Percentiles rank a stretch among this genome's conserved stretches.
Conservation (phyloP, 2,888 invertebrate genomes). For the Trissolcus japonicus region DNA sequence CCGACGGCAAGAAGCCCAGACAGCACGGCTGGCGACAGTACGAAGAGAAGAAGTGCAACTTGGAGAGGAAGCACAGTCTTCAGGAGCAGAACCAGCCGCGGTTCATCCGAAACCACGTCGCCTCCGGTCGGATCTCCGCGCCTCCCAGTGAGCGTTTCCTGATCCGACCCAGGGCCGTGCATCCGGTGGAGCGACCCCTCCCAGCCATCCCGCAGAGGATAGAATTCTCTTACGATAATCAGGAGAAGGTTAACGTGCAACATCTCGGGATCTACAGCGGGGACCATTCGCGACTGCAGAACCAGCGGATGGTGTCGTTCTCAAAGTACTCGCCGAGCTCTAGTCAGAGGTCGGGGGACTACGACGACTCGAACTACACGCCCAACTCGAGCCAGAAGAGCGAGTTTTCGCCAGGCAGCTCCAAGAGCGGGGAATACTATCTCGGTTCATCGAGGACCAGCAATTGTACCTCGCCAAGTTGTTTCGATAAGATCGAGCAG, state of each 20-base stretch:
- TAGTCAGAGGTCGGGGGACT: conserved; percentile 71
- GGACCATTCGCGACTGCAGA: conserved; percentile 60
- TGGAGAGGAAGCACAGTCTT: conserved; percentile 71
- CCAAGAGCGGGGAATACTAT: conserved; percentile 73
- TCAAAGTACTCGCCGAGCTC: conserved; percentile 70
- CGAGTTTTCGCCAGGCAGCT: conserved; percentile 71
- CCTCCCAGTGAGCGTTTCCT: conserved; percentile 69
- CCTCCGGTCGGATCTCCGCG: conserved; percentile 71
- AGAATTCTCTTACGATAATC: conserved; percentile 67
- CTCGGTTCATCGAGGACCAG: conserved; percentile 59
- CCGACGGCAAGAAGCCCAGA: conserved; percentile 66
- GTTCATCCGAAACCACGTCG: conserved; percentile 68
- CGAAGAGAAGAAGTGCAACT: conserved; percentile 62
- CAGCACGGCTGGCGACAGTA: conserved; percentile 58
- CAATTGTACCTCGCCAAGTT: conserved; percentile 51
- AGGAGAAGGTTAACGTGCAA: conserved; percentile 60
- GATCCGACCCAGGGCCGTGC: conserved; percentile 67
- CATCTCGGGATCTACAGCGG: conserved; percentile 57
- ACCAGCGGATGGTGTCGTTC: conserved; percentile 63
- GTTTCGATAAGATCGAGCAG: conserved; percentile 60
- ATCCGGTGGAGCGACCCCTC: conserved; percentile 71
- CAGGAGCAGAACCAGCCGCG: conserved; percentile 65
- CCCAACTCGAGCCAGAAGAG: conserved; percentile 73
- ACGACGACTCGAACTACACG: conserved; percentile 71
- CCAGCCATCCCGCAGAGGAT: conserved; percentile 71